Evolutionary conservation across 2,797 vertebrate genomes (phyloP).

Genomic region (Oreochromis grahami): DNA sequence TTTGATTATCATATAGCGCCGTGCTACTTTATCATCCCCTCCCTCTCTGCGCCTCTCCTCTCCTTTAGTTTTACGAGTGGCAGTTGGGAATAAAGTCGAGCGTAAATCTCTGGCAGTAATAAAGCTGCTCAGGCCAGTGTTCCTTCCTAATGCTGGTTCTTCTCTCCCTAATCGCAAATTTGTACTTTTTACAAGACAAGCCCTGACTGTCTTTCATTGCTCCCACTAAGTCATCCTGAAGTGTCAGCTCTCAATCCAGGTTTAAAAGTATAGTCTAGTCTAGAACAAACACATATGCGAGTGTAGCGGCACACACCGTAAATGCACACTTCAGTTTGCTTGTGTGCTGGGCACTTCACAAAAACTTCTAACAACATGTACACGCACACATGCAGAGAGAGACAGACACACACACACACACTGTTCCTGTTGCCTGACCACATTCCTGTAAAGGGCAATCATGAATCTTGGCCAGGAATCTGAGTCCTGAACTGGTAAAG

Average conservation of each 20-base stretch:
- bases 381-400: background rate
- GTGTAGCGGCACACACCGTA: background rate
- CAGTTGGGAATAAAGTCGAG: slow-evolving; percentile 74
- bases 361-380: background rate
- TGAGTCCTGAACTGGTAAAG: slow-evolving; percentile 57
- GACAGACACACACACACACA: slow-evolving; percentile 1
- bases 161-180: slow-evolving; percentile 70
- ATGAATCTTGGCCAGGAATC: slow-evolving; percentile 76
- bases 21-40: slow-evolving; percentile 64
- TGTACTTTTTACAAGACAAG: slow-evolving; percentile 59
- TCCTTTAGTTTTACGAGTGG: slow-evolving; percentile 74
- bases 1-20: slow-evolving; percentile 71
- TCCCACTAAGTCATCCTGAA: slow-evolving; percentile 55
- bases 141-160: slow-evolving; percentile 66
- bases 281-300: slow-evolving; percentile 6
- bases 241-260: slow-evolving; percentile 61
- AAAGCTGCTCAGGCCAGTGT: slow-evolving; percentile 76
- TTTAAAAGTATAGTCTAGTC: slow-evolving; percentile 19
- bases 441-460: slow-evolving; percentile 74
- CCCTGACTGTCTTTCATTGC: slow-evolving; percentile 45
- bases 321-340: background rate
- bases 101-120: slow-evolving; percentile 77
- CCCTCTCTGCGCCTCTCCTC: slow-evolving; percentile 59
- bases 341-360: background rate
- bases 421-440: slow-evolving; percentile 49